Percentiles rank a stretch among this genome's conserved stretches.
phyloP scores from a whole-genome alignment of 1,140 invertebrate species.

The Drosophila burlai region DNA sequence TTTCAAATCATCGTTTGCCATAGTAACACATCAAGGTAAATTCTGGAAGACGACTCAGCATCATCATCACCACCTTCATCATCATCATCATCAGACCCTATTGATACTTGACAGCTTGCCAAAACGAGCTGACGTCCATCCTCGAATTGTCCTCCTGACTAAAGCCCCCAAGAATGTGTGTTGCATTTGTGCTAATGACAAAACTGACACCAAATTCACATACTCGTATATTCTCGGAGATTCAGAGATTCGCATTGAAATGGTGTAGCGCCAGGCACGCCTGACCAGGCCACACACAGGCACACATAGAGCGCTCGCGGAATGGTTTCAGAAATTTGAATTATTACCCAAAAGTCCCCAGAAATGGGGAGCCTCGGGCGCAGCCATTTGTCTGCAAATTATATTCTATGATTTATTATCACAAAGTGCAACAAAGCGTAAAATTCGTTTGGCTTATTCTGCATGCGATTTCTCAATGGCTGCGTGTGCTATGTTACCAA shows the following conservation, averaged over 20 bases:
- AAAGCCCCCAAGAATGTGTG: conserved; percentile 60
- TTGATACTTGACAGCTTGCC: conserved; percentile 13
- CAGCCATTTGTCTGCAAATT: conserved; percentile 72
- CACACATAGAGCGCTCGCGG: background rate
- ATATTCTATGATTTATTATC: conserved; percentile 82
- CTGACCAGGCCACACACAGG: conserved; percentile 51
- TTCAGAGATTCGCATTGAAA: conserved; percentile 29
- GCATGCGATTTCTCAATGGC: conserved; percentile 48
- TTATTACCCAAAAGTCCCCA: conserved; percentile 64
- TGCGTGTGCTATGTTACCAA: conserved; percentile 6
- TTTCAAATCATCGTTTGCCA: conserved; percentile 87
- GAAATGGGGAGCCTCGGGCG: conserved; percentile 36
- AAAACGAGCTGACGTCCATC: conserved; percentile 8
- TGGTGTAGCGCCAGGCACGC: conserved; percentile 39
- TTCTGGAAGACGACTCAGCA: conserved; percentile 4
- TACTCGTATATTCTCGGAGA: conserved; percentile 10
- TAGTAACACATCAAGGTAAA: conserved; percentile 88
- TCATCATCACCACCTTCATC: background rate
- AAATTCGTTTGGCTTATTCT: conserved; percentile 72
- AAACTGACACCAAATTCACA: conserved; percentile 68
- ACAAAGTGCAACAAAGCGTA: conserved; percentile 77
- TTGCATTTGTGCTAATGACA: conserved; percentile 76
- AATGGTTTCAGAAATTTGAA: conserved; percentile 55
- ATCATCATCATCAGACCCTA: conserved; percentile 1
- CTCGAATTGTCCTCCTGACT: conserved; percentile 50